phyloP scores from a whole-genome alignment of 2,888 invertebrate species.

The Netelia fuscicornis region DNA sequence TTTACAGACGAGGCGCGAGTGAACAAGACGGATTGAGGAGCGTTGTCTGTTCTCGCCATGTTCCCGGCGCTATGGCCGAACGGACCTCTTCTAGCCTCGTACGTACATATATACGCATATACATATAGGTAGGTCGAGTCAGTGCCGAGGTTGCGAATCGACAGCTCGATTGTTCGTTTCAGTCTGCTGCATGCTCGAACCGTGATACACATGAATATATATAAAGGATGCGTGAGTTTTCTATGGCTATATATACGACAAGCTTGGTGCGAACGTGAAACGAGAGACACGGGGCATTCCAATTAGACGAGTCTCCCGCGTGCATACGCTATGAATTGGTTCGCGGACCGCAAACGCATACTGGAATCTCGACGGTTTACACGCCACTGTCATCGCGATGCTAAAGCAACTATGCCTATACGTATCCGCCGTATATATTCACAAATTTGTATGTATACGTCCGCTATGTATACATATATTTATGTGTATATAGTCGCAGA shows the following conservation, averaged over 20 bases:
- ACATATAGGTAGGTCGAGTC: neutral
- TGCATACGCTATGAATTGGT: conserved; percentile 71
- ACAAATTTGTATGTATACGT: neutral
- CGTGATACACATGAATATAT: conserved; percentile 38
- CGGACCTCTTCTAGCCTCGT: neutral
- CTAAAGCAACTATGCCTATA: conserved; percentile 1
- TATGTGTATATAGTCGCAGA: conserved; percentile 3
- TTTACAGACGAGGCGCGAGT: conserved; percentile 55
- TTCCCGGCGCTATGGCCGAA: conserved; percentile 38
- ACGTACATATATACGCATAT: neutral
- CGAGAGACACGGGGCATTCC: conserved; percentile 72
- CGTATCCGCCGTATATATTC: neutral
- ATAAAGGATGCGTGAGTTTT: neutral
- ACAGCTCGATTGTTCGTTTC: conserved; percentile 77
- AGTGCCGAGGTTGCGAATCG: conserved; percentile 64
- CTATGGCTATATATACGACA: conserved; percentile 1
- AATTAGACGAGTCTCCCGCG: conserved; percentile 72
- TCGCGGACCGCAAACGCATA: conserved; percentile 52
- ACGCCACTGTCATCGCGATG: conserved; percentile 18
- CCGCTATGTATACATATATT: neutral
- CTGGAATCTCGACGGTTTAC: conserved; percentile 47
- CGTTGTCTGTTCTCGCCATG: conserved; percentile 33
- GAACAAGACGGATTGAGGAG: conserved; percentile 25
- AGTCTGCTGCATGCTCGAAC: conserved; percentile 68
- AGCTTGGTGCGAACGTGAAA: conserved; percentile 30